phyloP scores from a whole-genome alignment of 2,888 invertebrate species.

The Liodrosophila aerea region DNA sequence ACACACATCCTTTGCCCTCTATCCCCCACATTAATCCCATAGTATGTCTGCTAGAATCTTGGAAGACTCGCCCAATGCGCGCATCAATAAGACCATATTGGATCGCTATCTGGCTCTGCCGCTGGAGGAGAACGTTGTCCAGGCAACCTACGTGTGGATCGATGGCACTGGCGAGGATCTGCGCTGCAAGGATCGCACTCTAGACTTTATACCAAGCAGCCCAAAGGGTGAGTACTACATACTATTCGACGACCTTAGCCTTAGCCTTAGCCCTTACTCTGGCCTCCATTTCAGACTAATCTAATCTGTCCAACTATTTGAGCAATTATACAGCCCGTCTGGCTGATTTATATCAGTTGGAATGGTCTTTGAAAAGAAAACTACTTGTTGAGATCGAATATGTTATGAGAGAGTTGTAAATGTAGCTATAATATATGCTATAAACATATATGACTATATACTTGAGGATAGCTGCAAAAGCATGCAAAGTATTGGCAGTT shows the following conservation, averaged over 20 bases:
- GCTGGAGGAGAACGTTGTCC: conserved; percentile 89
- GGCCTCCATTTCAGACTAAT: conserved; percentile 8
- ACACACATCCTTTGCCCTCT: background rate
- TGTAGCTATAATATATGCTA: too few species aligned
- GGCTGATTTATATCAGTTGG: conserved; percentile 13
- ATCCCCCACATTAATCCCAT: conserved; percentile 13
- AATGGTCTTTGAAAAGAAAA: background rate
- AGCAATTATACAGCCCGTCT: background rate
- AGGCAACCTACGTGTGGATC: conserved; percentile 97
- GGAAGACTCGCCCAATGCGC: conserved; percentile 91
- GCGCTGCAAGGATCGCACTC: conserved; percentile 93
- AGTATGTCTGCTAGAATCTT: conserved; percentile 83
- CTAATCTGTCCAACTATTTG: conserved; percentile 11
- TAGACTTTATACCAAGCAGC: conserved; percentile 90
- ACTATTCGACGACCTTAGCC: background rate
- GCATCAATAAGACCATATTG: conserved; percentile 89
- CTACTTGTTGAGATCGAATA: too few species aligned
- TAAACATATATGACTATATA: too few species aligned
- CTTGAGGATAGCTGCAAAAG: too few species aligned
- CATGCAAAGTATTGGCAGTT: too few species aligned
- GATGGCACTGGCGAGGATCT: conserved; percentile 95
- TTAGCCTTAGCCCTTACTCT: conserved; percentile 2
- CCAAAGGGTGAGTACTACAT: conserved; percentile 87
- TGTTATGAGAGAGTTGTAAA: too few species aligned
- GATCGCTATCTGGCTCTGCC: conserved; percentile 90